Conservation (phyloP, 2,888 invertebrate genomes). For the Cryptus viduatorius region DNA sequence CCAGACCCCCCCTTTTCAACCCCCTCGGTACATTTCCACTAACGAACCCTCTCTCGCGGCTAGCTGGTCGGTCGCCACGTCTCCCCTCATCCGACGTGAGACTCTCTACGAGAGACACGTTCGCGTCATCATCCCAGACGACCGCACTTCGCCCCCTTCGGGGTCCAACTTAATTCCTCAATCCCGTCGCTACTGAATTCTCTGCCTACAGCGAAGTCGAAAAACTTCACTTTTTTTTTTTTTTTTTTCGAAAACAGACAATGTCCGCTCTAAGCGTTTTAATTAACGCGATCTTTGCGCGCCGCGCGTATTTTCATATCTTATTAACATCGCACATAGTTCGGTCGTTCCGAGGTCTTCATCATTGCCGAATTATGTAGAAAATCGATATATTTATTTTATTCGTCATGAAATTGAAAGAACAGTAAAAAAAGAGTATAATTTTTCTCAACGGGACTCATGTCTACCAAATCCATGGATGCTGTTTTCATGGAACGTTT, state of each 20-base stretch:
- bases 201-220: neutral
- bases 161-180: conserved; percentile 47
- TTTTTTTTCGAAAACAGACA: neutral
- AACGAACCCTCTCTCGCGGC: conserved; percentile 76
- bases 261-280: neutral
- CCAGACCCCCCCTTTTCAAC: neutral
- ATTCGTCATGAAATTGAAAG: too few relatives aligned
- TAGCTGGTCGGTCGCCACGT: conserved; percentile 39
- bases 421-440: too few relatives aligned
- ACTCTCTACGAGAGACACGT: conserved; percentile 48
- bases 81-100: conserved; percentile 42
- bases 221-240: neutral
- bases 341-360: too few relatives aligned
- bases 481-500: too few relatives aligned
- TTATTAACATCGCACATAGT: too few relatives aligned
- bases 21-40: conserved; percentile 77
- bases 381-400: too few relatives aligned
- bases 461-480: too few relatives aligned
- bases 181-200: conserved; percentile 4
- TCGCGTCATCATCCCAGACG: conserved; percentile 52
- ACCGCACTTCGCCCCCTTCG: conserved; percentile 24
- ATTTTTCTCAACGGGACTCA: too few relatives aligned
- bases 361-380: too few relatives aligned
- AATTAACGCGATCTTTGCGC: too few relatives aligned
- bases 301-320: too few relatives aligned